Evolutionary conservation across 2,888 invertebrate genomes (phyloP).

Genomic region (Lysandra bellargus): DNA sequence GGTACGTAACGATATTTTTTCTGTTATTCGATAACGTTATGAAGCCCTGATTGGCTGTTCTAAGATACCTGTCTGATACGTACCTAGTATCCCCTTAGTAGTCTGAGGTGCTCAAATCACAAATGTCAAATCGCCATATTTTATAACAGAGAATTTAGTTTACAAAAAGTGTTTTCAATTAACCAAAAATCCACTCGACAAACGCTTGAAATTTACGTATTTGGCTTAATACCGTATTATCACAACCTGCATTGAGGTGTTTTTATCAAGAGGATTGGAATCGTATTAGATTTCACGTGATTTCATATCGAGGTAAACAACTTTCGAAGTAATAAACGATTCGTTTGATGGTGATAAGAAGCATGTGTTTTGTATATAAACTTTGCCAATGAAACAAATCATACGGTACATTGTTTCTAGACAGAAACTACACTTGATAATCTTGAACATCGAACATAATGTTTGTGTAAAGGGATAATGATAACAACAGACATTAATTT

Average conservation of each 20-base stretch:
- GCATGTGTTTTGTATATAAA: constrained; percentile 37
- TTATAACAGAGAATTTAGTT: not conserved
- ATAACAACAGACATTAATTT: not conserved
- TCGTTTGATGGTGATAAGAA: constrained; percentile 19
- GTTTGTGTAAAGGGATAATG: not conserved
- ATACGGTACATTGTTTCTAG: not conserved
- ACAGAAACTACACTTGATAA: not conserved
- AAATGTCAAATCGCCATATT: constrained; percentile 2
- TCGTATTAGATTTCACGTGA: constrained; percentile 20
- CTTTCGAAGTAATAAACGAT: constrained; percentile 42
- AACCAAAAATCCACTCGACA: not conserved
- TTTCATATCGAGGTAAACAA: constrained; percentile 57
- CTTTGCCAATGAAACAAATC: not conserved
- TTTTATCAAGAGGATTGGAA: not conserved
- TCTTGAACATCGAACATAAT: not conserved
- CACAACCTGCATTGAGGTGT: not conserved
- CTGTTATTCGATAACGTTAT: no score
- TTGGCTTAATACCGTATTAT: not conserved
- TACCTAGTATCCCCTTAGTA: no score
- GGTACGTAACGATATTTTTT: no score
- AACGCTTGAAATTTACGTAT: not conserved
- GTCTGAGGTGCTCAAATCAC: not conserved
- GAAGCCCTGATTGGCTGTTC: no score
- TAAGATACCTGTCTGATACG: no score
- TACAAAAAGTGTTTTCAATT: not conserved